Percentiles rank a stretch among this genome's conserved stretches.
Conservation (phyloP, 2,797 vertebrate genomes). For the Amphiprion clarkii region DNA sequence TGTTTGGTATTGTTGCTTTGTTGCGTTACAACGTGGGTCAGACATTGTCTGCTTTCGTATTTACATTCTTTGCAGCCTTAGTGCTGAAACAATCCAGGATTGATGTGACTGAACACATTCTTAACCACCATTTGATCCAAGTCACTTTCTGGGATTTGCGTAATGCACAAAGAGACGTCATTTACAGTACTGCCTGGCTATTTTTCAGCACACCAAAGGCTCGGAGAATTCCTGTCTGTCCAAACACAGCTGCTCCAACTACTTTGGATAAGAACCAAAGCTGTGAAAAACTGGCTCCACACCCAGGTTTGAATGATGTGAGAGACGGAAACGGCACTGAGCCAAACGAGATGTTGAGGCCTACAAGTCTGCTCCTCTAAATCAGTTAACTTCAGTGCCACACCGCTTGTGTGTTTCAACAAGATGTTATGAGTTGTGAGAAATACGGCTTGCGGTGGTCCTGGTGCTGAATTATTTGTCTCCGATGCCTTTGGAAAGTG, state of each 20-base stretch:
- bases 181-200: conserved; percentile 1
- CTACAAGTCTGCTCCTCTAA: not conserved
- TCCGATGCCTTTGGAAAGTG: not conserved
- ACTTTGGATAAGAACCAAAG: conserved; percentile 45
- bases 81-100: not conserved
- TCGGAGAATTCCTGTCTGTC: conserved; percentile 51
- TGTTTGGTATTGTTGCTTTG: not conserved
- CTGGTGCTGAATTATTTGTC: not conserved
- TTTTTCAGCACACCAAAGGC: conserved; percentile 30
- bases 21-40: not conserved
- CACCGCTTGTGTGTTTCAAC: not conserved
- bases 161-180: conserved; percentile 9
- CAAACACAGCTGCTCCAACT: conserved; percentile 63
- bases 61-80: not conserved
- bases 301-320: conserved; percentile 25
- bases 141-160: conserved; percentile 4
- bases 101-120: not conserved
- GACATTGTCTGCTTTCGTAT: not conserved
- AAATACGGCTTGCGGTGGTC: not conserved
- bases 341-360: conserved; percentile 16
- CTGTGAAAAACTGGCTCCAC: conserved; percentile 39
- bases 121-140: not conserved
- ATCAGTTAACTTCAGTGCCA: not conserved
- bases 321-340: conserved; percentile 7
- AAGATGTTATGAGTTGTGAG: not conserved